Conservation (phyloP, 2,113 vertebrate genomes). For the Ochotona princeps region DNA sequence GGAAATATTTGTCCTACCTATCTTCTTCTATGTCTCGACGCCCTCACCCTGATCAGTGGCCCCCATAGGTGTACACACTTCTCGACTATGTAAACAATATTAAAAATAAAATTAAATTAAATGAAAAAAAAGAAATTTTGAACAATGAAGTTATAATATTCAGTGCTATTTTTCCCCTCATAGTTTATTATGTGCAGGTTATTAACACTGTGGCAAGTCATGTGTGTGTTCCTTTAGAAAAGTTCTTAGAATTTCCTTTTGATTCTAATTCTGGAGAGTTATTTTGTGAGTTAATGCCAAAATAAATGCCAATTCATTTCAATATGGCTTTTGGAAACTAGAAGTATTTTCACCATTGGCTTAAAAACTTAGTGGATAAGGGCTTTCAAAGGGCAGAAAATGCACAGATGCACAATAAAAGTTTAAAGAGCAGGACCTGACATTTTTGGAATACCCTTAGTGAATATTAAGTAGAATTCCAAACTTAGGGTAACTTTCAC, state of each 20-base stretch:
- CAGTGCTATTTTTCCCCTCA: background rate
- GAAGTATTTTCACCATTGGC: slow-evolving; percentile 65
- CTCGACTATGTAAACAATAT: too few species aligned
- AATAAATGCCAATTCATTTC: slow-evolving; percentile 17
- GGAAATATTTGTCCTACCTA: too few species aligned
- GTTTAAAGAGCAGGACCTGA: slow-evolving; percentile 62
- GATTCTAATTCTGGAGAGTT: background rate
- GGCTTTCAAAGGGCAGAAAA: slow-evolving; percentile 69
- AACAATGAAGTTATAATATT: background rate
- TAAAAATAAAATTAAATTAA: too few species aligned
- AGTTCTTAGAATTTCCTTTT: slow-evolving; percentile 8
- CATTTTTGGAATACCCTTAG: slow-evolving; percentile 62
- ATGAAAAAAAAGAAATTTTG: background rate
- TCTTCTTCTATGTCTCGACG: too few species aligned
- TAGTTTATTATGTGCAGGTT: background rate
- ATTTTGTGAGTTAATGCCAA: slow-evolving; percentile 23
- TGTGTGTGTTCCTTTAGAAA: background rate
- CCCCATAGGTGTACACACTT: too few species aligned
- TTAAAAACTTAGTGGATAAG: slow-evolving; percentile 65
- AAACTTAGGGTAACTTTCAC: background rate
- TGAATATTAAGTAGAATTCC: slow-evolving; percentile 56
- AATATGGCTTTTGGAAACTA: slow-evolving; percentile 35
- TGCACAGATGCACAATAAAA: slow-evolving; percentile 70
- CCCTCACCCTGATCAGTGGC: too few species aligned
- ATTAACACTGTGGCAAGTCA: background rate